Evolutionary conservation across 2,888 invertebrate genomes (phyloP).

Genomic region (Melikaiella ostensackeni): DNA sequence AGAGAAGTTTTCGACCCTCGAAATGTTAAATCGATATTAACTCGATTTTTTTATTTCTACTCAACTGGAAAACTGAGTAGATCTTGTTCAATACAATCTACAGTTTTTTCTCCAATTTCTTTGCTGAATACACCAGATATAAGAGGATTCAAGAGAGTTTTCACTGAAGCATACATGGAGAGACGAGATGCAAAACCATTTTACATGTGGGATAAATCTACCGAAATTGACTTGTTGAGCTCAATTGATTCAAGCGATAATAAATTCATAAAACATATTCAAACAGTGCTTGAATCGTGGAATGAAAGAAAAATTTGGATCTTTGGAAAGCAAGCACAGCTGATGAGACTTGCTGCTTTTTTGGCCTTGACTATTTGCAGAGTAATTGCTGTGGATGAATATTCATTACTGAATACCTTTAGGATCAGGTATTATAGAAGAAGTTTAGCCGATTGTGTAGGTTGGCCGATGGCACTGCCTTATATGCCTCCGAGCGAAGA

Average conservation of each 20-base stretch:
- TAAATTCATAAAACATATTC: background rate
- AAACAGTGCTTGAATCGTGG: background rate
- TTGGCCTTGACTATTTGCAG: background rate
- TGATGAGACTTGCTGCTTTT: background rate
- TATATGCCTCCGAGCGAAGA: background rate
- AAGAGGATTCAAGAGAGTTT: background rate
- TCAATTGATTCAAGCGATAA: background rate
- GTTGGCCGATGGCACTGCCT: background rate
- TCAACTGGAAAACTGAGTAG: background rate
- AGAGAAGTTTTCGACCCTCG: background rate
- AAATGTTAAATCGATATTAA: background rate
- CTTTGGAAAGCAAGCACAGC: background rate
- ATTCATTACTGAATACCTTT: background rate
- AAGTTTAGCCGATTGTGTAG: background rate
- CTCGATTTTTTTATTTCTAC: constrained; percentile 1
- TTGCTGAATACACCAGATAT: background rate
- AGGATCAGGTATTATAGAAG: background rate
- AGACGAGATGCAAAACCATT: background rate
- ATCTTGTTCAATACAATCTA: background rate
- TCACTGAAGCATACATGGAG: background rate
- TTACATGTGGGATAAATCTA: background rate
- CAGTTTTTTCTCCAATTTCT: background rate
- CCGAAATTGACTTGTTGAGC: background rate
- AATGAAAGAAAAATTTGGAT: constrained; percentile 3
- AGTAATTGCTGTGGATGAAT: background rate